Evolutionary conservation across 2,113 vertebrate species (phyloP), one percentile per base, ranked within the genome.

Genomic region (Nematolebias whitei): DNA sequence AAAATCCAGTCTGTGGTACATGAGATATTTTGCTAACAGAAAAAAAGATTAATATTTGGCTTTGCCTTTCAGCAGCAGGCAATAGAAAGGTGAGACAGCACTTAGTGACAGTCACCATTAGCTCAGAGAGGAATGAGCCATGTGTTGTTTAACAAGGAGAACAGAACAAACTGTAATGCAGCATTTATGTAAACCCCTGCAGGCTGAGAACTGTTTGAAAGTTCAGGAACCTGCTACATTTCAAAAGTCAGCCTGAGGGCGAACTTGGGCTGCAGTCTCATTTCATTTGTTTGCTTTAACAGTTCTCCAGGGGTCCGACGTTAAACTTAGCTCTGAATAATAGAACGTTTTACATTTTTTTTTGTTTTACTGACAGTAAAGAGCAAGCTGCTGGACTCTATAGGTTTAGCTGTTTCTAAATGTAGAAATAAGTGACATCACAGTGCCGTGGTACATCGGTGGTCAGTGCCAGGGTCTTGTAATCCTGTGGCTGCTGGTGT

Each of bases 211-310:
- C 18, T 48, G 43, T 23, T 52, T 44, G 1, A 58, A 51, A 72
- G 23, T 41, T 26, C 40, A 40, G 1, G 11, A 51, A 41, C 47
- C 16, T 53, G 22, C 47, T 60, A 54, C 23, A 52, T 47, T 24
- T 57, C 5, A 52, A 57, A 18, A 57, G 26, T 18, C 51, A 32
- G 52, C 38, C 40, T 19, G n/a, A 57, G 22, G 59, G 47, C 40
- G 23, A 52, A 40, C 5, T 18, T 57, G 44, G 40, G 16, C 32
- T 41, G 16, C 29, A 18, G 35, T 59, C 11, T n/a, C 51, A 39
- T 68, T 43, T 24, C 43, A 32, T 58, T 49, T 73, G 47, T 50
- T 18, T 19, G 43, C 24, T n/a, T 26, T 59, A 45, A 58, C 9
- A n/a, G 39, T 44, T 18, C 16, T 10, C 18, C 57, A 19, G 18